These are phyloP conservation scores for Cantharis rufa DNA, from an alignment of 2,888 invertebrate genomes.

Conservation along the genomic window DNA sequence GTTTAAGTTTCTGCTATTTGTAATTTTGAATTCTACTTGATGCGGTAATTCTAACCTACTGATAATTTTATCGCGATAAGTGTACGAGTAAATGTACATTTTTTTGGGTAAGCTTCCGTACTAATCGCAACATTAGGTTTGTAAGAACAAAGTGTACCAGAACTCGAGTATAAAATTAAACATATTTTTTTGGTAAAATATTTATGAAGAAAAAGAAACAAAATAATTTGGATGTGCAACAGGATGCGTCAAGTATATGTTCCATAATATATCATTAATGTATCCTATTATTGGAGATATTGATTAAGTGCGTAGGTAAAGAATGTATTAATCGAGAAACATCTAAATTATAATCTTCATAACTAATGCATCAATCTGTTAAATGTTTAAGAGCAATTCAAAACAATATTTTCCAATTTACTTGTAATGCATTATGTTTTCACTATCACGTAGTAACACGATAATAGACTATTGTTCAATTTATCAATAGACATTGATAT, in stretches of 20 bases:
- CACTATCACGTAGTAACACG: constrained; percentile 3
- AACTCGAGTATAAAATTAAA: background rate
- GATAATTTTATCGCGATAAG: background rate
- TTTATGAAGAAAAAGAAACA: too few species aligned
- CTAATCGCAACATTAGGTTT: background rate
- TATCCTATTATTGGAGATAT: background rate
- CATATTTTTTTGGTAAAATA: too few species aligned
- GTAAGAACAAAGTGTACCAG: background rate
- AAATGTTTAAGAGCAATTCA: background rate
- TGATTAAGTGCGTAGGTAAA: background rate
- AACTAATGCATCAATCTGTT: background rate
- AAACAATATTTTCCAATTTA: background rate
- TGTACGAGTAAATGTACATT: background rate
- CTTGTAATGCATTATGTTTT: constrained; percentile 2
- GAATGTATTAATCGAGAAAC: background rate
- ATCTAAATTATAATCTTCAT: background rate
- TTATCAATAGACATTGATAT: constrained; percentile 3
- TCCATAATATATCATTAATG: background rate
- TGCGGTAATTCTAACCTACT: background rate
- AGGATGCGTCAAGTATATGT: background rate
- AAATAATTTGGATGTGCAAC: background rate
- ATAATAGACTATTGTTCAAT: constrained; percentile 12
- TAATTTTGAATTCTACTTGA: background rate
- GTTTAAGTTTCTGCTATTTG: background rate
- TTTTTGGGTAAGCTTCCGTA: background rate